Base-by-base conservation (phyloP, 2,113 vertebrate genomes). In the Dendrocopos noguchii region DNA sequence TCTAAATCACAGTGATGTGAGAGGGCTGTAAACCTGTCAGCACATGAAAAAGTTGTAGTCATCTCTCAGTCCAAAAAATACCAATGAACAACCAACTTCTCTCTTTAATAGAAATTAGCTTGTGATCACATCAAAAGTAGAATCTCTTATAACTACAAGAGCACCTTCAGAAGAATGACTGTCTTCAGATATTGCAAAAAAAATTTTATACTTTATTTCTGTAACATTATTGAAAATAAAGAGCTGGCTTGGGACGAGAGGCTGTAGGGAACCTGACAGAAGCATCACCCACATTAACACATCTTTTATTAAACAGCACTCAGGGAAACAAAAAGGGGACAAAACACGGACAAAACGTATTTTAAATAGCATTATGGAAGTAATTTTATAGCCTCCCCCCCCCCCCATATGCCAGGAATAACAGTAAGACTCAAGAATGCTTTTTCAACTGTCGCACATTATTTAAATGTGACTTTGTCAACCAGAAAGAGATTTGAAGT, bases 261-360 rank as follows among this genome's bases (percentile, higher is more conserved):
- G 91, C 85, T 95, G 94, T 78, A 39, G 39, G 82, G 50, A 91
- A 91, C 84, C 94, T 96, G 79, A 93, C 53, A 68, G 55, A 96
- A 96, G 70, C 86, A 96, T 46, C 87, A 78, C 66, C 90, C 93
- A 80, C 71, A 3, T 91, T 88, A 95, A 77, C 4, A 0, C 66
- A 90, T 77, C n/a, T 94, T 97, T 97, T 97, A 96, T 96, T 97
- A 91, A 93, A 78, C n/a, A 42, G 11, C 39, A 39, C 39, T 39
- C 39, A 39, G 39, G 14, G 57, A 80, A 93, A 93, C 84, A 88
- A 93, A 81, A 79, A 81, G 76, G 29, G 73, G 70, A 88, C 90
- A 95, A 65, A 28, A 75, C 52, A 90, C 52, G 88, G 29, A 2
- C 21, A 83, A 63, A 67, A 60, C 79, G 87, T 72, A 87, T 91